Conservation (phyloP, 2,888 invertebrate genomes). For the Chorisops tibialis region DNA sequence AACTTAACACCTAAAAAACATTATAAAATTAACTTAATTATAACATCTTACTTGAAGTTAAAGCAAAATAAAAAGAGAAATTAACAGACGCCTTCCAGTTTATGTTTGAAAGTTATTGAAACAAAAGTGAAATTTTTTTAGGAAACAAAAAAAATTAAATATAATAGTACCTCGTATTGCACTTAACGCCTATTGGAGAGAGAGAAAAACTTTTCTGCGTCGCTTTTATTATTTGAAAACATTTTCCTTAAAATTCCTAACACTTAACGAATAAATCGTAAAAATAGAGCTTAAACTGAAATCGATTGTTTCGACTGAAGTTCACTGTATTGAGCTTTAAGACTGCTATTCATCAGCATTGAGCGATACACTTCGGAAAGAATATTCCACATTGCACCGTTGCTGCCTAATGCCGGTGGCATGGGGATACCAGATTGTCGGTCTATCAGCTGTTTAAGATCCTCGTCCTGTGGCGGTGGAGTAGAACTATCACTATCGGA, state of each 20-base stretch:
- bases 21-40: conserved; percentile 14
- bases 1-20: not conserved
- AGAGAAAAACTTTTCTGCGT: not conserved
- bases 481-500: not conserved
- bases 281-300: conserved; percentile 40
- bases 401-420: not conserved
- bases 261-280: not conserved
- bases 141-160: not conserved
- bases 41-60: not conserved
- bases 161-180: conserved; percentile 21
- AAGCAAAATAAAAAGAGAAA: not conserved
- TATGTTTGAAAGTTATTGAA: not conserved
- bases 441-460: not conserved
- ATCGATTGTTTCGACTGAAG: conserved; percentile 48
- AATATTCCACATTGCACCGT: conserved; percentile 47
- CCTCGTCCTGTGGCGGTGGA: not conserved
- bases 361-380: conserved; percentile 50
- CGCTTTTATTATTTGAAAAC: not conserved
- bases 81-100: not conserved
- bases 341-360: conserved; percentile 44
- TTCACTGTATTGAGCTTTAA: conserved; percentile 44
- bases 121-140: not conserved
- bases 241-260: not conserved
- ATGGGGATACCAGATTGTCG: not conserved
- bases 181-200: conserved; percentile 13